Percentiles rank a stretch among this genome's conserved stretches.
Evolutionary conservation across 2,797 vertebrate genomes (phyloP).

Genomic region (Lepilemur septentrionalis): DNA sequence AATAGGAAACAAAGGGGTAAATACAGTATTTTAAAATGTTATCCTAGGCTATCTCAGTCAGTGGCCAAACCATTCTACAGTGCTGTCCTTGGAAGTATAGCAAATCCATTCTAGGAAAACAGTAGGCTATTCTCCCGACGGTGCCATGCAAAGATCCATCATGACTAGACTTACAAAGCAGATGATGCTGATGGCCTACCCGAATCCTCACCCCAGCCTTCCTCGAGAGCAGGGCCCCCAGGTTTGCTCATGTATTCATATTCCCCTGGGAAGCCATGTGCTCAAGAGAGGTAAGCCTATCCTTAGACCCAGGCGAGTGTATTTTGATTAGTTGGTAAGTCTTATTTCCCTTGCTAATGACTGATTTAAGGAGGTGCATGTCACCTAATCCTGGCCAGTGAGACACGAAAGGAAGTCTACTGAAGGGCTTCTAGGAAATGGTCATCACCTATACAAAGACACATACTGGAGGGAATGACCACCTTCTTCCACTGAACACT

Average conservation of each 20-base stretch:
- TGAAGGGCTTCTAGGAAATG: not conserved
- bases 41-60: not conserved
- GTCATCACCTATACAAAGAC: not conserved
- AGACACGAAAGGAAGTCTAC: not conserved
- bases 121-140: not conserved
- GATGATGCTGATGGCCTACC: not conserved
- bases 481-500: not conserved
- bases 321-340: not conserved
- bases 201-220: not conserved
- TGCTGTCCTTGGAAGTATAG: not conserved
- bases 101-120: not conserved
- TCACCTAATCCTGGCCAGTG: not conserved
- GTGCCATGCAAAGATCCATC: not conserved
- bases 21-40: not conserved
- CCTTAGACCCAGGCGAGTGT: not conserved
- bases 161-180: not conserved
- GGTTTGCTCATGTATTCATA: not conserved
- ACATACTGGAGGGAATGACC: not conserved
- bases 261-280: not conserved
- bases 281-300: not conserved
- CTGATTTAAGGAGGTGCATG: not conserved
- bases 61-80: not conserved
- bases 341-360: not conserved
- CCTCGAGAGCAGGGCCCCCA: not conserved
- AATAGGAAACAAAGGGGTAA: not conserved